Conservation (phyloP, 2,888 invertebrate genomes). For the Itoplectis maculator region DNA sequence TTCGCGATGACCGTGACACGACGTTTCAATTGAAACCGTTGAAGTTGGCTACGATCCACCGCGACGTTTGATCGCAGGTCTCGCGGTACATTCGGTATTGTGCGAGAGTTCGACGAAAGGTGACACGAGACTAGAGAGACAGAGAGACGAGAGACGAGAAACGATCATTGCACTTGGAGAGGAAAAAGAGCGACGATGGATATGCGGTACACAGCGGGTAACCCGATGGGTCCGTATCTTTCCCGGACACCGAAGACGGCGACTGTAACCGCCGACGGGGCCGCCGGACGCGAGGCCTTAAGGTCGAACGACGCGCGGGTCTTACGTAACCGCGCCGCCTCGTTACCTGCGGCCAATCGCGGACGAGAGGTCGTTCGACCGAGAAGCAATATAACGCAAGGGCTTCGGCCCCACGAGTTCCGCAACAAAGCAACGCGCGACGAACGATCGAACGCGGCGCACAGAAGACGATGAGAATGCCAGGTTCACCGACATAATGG, state of each 20-base stretch:
- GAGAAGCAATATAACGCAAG: constrained; percentile 73
- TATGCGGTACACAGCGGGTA: not conserved
- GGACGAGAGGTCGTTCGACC: constrained; percentile 74
- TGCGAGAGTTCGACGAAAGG: not conserved
- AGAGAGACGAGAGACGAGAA: too few species aligned
- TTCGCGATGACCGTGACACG: not conserved
- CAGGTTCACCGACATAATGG: constrained; percentile 23
- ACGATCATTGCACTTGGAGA: not conserved
- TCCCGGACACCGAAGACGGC: constrained; percentile 41
- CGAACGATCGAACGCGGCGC: constrained; percentile 26
- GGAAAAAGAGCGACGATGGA: not conserved
- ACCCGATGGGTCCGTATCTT: constrained; percentile 21
- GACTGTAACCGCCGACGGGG: constrained; percentile 57
- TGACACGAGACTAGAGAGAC: not conserved
- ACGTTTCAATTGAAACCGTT: not conserved
- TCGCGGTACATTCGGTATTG: not conserved
- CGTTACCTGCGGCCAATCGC: constrained; percentile 71
- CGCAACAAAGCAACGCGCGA: constrained; percentile 58
- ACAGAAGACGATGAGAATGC: constrained; percentile 23
- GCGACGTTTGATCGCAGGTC: not conserved
- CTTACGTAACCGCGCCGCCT: constrained; percentile 63
- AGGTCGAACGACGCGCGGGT: constrained; percentile 66
- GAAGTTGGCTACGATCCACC: not conserved
- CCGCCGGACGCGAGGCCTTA: constrained; percentile 64
- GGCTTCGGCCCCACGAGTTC: constrained; percentile 57